Evolutionary conservation across 2,888 invertebrate species (phyloP), one percentile per base, ranked within the genome.

Genomic region (Rhingia campestris): DNA sequence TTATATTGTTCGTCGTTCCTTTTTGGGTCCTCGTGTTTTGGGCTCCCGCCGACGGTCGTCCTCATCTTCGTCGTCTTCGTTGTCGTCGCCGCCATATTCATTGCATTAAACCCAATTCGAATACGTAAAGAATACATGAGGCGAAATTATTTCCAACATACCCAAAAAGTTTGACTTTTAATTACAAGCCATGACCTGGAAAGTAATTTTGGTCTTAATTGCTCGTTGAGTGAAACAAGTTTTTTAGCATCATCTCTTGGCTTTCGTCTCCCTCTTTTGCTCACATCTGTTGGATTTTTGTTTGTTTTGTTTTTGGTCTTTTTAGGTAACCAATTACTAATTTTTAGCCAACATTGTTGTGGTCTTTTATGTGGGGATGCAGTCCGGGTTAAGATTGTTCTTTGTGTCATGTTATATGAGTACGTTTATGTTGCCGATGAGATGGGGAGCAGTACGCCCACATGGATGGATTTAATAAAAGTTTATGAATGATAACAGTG

Each of bases 161-260:
- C 74, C 74, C 84, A 80, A 80, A 84, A 84, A 86, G 86, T 86
- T 86, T 86, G 86, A 86, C 86, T 86, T 86, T 86, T 86, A 86
- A 86, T 86, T 86, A 86, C 86, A 82, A 82, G 86, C 82, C 86
- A 86, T 86, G 86, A 86, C 86, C 86, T 86, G 86, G 86, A 86
- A 81, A 86, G 86, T 86, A 86, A 86, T 86, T 86, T 86, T 56
- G 86, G 86, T 86, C 86, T 86, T 86, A 86, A 86, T 86, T 86
- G 86, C 86, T 86, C 86, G 86, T 86, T 86, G 86, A 86, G 86
- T 86, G 86, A 86, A 86, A 86, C 86, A 86, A 86, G 86, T 86
- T 86, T 86, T 72, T 73, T 64, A 82, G 81, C 69, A 79, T 73
- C 75, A 64, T 86, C 79, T 63, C 75, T 73, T 56, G 69, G 72